Base-by-base conservation (phyloP, 2,113 vertebrate genomes). In the Lamprologus lemairii region DNA sequence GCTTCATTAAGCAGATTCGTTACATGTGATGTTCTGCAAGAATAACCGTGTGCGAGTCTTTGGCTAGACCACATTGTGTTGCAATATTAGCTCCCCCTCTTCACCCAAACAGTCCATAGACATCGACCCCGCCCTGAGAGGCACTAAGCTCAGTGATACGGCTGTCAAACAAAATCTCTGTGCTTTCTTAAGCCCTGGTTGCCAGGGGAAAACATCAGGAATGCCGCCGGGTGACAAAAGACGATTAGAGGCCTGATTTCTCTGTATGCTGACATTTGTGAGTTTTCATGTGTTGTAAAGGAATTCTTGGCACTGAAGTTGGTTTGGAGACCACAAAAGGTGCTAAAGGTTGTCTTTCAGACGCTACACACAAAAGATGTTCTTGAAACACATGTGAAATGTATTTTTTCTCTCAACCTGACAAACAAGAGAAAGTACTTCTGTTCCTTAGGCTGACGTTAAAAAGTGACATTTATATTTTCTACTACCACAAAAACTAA, bases 181-280 rank as follows among this genome's bases (percentile, higher is more conserved):
- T 88, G 93, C 94, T 94, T 95, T 94, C 94, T 93, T 95, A 95
- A 96, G 93, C 94, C 75, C 92, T 3, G 92, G 97, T 98, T 97
- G 97, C 97, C 96, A 95, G 95, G 97, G 96, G 86, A 88, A 93
- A 92, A 95, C 86, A 91, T 90, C 92, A 97, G 96, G 97, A 98
- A 97, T 98, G 97, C 95, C 91, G 83, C 89, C 33, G 91, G 91
- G 90, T 94, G 94, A 95, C 96, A 96, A 97, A 96, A 94, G 95
- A 94, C 90, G 93, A 94, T 96, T 94, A 96, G 95, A 90, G 94
- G 93, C 88, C 89, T 96, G 63, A 95, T 95, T 95, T 95, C 94
- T 95, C 93, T 92, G 86, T 92, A 92, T 92, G 86, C 92, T 95
- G 94, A 95, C 94, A 92, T 95, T 95, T 94, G 94, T 94, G 93